Percentiles rank a stretch among this genome's conserved stretches.
phyloP scores from a whole-genome alignment of 2,113 vertebrate genomes.

The Sylvietta virens region DNA sequence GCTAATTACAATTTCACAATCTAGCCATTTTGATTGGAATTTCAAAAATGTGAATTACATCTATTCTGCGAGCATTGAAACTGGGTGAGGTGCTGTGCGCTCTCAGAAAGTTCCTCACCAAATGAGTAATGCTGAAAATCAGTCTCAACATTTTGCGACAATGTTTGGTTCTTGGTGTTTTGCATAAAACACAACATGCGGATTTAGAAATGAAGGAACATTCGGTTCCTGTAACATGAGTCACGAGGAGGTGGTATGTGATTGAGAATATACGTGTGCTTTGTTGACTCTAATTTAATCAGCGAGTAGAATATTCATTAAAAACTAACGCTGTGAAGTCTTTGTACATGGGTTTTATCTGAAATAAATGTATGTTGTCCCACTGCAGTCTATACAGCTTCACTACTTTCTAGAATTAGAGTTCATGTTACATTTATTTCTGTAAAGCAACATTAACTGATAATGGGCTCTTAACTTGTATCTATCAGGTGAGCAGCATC shows the following conservation, averaged over 20 bases:
- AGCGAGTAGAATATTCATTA: background rate
- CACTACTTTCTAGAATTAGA: background rate
- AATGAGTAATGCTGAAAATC: constrained; percentile 12
- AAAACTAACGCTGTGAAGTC: background rate
- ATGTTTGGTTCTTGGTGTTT: background rate
- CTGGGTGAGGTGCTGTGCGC: background rate
- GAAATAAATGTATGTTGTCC: background rate
- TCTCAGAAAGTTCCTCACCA: background rate
- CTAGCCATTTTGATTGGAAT: background rate
- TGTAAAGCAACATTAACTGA: background rate
- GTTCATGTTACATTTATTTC: background rate
- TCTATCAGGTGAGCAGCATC: background rate
- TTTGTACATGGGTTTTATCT: background rate
- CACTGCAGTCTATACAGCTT: background rate
- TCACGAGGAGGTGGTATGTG: background rate
- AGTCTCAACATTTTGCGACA: background rate
- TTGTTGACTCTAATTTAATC: constrained; percentile 26
- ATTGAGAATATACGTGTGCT: background rate
- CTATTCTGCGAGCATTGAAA: background rate
- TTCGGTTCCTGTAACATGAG: constrained; percentile 28
- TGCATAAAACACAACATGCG: background rate
- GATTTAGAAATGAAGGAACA: constrained; percentile 21
- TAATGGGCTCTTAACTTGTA: background rate
- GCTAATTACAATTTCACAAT: background rate
- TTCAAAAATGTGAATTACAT: background rate